Evolutionary conservation across 2,888 invertebrate species (phyloP).

Genomic region (Ophioninae sp.): DNA sequence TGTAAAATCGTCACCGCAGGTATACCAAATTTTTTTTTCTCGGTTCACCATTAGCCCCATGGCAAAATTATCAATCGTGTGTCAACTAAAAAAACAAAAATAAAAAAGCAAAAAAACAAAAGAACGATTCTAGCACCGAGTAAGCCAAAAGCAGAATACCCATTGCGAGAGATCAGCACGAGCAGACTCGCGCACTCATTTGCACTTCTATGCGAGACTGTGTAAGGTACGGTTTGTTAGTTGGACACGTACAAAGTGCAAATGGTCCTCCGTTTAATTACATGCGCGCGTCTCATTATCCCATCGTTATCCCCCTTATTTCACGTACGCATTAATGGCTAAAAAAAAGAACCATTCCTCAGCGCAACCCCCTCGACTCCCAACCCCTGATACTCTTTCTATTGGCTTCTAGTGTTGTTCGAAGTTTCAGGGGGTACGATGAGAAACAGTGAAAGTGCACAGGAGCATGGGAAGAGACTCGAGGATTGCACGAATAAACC

Average conservation of each 20-base stretch:
- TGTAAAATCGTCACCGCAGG: no score
- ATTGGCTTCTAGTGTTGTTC: background rate
- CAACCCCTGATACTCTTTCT: background rate
- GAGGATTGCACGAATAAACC: background rate
- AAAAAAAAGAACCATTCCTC: background rate
- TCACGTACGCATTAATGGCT: conserved; percentile 63
- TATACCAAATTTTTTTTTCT: background rate
- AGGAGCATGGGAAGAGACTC: conserved; percentile 47
- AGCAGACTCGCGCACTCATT: background rate
- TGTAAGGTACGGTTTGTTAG: conserved; percentile 1
- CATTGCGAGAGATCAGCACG: background rate
- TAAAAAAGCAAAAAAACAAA: background rate
- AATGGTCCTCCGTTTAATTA: conserved; percentile 66
- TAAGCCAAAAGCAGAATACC: background rate
- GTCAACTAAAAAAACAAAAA: background rate
- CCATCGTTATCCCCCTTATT: conserved; percentile 59
- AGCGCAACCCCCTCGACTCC: background rate
- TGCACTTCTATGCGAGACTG: background rate
- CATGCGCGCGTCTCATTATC: conserved; percentile 65
- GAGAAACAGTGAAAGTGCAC: conserved; percentile 3
- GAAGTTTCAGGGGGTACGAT: background rate
- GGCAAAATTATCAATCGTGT: background rate
- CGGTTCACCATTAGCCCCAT: background rate
- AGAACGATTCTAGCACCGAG: background rate
- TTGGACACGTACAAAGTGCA: conserved; percentile 53